Evolutionary conservation across 2,888 invertebrate species (phyloP), one percentile per base, ranked within the genome.

Genomic region (Xylota segnis): DNA sequence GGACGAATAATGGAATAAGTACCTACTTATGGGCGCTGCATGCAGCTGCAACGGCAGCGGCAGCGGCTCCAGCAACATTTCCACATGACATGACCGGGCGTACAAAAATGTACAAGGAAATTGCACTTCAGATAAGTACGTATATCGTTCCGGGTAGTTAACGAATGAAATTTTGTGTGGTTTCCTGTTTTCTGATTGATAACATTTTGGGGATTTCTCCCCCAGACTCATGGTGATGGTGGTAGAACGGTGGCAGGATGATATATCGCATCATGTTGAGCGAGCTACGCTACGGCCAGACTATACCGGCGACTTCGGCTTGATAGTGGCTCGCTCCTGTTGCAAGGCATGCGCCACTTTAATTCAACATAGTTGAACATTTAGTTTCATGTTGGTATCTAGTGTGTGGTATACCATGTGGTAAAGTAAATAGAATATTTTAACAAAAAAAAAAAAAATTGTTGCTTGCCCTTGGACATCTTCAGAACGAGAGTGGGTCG

Each of bases 171-270:
- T 88, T 83, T 87, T 87, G 72, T 87, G 87, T 88, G 88, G 87
- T 87, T 88, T 88, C 88, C 88, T 88, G 87, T 88, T 75, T 75
- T 87, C 87, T 88, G 88, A 88, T 88, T 88, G 88, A 88, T 88
- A 88, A 88, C 88, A 83, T 87, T 87, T 87, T 71, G 78, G 81
- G 76, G 74, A 70, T 87, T 54, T 27, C 52, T 54, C 32, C 29
- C 72, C 56, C 3, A 45, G 10, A 40, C 50, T 54, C 40, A 50
- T 45, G 34, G 5, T 59, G 34, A n/a, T 63, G 58, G 43, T 23
- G 9, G 40, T 27, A 16, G 29, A 27, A 47, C 52, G 58, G 76
- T 87, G 77, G 63, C 77, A 79, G 70, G 63, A 76, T 81, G 71
- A 86, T 82, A 58, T 77, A 86, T 86, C 47, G 56, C 37, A 82